Evolutionary conservation across 2,888 invertebrate species (phyloP), one percentile per base, ranked within the genome.

Genomic region (Candidula unifasciata): DNA sequence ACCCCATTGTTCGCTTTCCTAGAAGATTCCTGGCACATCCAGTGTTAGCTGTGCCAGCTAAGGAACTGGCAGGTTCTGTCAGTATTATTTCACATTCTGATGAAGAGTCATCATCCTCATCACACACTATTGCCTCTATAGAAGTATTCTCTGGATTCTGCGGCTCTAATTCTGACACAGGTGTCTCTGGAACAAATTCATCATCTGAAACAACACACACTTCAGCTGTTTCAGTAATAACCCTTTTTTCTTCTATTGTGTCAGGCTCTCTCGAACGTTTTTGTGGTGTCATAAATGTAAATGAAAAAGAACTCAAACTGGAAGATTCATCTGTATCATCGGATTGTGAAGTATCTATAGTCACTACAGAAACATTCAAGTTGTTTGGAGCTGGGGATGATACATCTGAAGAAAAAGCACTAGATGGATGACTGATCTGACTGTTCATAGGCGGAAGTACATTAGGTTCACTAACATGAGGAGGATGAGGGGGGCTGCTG

Each of bases 161-260:
- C 44, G 16, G 74, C 30, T 74, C 27, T 54, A 54, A 18, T 1
- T 30, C 30, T 30, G 33, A 74, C 8, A 35, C 2, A 64, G 33
- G 24, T 60, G 37, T 24, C 13, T 78, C 37, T 35, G 60, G 18
- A 5, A 52, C 52, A 68, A 27, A 71, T 71, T 71, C 80, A 60
- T 82, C 73, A 60, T 64, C 74, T 35, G 74, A 73, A 60, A 74
- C 30, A 64, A 73, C 27, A 57, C 13, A 71, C 27, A 57, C 73
- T 73, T 73, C 81, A 2, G 54, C 18, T 37, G 8, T 3, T n/a
- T 30, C 35, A 44, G 16, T 1, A 16, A 3, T 3, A 13, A 3
- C 35, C 27, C n/a, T n/a, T 27, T 16, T 66, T 44, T 16, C 57
- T 30, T 54, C 2, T 27, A 18, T 13, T 64, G 78, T 37, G 13